A percentile compares a stretch with the other conserved stretches of the same genome.
These are phyloP conservation scores for Dasypus novemcinctus DNA, from an alignment of 2,113 vertebrate species.

Conservation along the genomic window DNA sequence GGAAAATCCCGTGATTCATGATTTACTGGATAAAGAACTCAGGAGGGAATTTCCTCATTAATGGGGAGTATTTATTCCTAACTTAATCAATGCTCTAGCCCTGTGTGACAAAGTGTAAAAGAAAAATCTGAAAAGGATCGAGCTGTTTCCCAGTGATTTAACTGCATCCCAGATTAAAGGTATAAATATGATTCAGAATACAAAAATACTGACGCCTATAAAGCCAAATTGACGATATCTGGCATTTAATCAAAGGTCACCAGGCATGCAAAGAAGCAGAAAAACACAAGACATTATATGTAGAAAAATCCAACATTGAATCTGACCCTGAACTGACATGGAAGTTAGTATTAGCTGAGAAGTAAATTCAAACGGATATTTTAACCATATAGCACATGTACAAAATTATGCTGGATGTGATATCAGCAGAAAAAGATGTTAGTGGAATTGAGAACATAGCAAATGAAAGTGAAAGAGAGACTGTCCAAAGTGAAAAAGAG, in stretches of 20 bases:
- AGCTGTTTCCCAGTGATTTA: neutral
- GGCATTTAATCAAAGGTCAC: no score
- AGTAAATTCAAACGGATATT: neutral
- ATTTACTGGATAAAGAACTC: neutral
- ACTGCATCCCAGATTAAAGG: neutral
- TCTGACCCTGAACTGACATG: neutral
- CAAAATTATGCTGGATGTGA: neutral
- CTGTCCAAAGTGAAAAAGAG: neutral
- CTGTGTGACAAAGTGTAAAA: no score
- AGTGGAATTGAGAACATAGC: neutral
- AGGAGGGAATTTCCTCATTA: neutral
- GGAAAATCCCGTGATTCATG: neutral
- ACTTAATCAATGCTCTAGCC: neutral
- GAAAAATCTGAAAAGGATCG: no score
- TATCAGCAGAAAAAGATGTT: neutral
- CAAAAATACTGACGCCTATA: neutral
- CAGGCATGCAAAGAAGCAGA: no score
- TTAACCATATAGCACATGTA: neutral
- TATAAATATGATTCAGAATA: neutral
- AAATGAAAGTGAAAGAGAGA: neutral
- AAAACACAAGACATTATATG: no score
- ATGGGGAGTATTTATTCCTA: neutral
- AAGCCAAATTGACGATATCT: neutral
- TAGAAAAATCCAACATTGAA: neutral
- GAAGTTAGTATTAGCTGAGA: neutral